Conservation (phyloP, 2,797 vertebrate species). For the Monodelphis domestica region DNA sequence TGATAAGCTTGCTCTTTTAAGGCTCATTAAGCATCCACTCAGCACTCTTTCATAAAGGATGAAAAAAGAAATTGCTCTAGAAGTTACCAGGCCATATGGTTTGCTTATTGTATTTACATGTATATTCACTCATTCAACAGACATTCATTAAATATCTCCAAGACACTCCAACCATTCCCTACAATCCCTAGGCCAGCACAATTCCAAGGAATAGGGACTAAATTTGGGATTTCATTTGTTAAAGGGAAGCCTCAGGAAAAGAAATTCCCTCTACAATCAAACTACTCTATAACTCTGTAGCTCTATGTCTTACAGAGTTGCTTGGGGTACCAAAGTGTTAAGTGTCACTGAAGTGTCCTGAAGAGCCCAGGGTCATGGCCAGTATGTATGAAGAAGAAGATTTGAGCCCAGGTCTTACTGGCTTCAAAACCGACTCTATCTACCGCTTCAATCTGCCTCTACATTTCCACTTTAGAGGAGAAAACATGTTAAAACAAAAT, state of each 20-base stretch:
- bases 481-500: not conserved
- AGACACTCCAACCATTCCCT: too few species aligned
- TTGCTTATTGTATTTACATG: not conserved
- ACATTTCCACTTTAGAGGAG: not conserved
- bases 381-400: not conserved
- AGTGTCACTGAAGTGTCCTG: not conserved
- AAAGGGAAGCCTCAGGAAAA: not conserved
- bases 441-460: not conserved
- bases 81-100: not conserved
- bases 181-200: too few species aligned
- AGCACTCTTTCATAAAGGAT: not conserved
- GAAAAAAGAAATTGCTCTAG: not conserved
- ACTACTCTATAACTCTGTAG: not conserved
- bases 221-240: not conserved
- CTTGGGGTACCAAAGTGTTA: not conserved
- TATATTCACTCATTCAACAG: not conserved
- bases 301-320: not conserved
- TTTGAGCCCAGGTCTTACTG: not conserved
- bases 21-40: not conserved
- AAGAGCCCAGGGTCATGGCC: not conserved
- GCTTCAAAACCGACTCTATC: not conserved
- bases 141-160: too few species aligned
- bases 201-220: too few species aligned
- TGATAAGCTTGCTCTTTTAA: not conserved
- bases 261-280: not conserved